A percentile compares a stretch with the other conserved stretches of the same genome.
phyloP scores from a whole-genome alignment of 2,888 invertebrate species.

The Nomada hirtipes region DNA sequence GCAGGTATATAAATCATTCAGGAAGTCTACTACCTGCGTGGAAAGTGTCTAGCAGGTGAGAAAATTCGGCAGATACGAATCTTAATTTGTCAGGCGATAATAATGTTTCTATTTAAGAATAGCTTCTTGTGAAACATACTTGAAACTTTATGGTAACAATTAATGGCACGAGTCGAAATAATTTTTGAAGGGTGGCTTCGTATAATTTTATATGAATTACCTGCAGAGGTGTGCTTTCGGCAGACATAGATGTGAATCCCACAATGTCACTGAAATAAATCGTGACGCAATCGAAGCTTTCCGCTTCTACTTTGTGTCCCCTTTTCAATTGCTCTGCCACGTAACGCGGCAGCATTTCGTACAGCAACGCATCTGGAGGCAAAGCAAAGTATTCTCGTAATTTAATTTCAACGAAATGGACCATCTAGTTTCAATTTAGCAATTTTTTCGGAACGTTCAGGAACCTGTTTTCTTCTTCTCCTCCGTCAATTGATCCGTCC shows the following conservation, averaged over 20 bases:
- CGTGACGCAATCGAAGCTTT: slow-evolving; percentile 95
- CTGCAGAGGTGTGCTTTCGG: slow-evolving; percentile 95
- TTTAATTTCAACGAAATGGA: too few species aligned
- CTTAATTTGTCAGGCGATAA: too few species aligned
- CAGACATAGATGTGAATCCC: slow-evolving; percentile 96
- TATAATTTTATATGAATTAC: slow-evolving; percentile 82
- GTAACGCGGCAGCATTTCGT: slow-evolving; percentile 94
- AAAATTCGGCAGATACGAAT: too few species aligned
- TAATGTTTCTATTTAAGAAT: too few species aligned
- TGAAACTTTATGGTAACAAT: not conserved
- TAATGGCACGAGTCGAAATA: too few species aligned
- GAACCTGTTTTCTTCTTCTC: slow-evolving; percentile 98
- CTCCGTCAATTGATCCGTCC: slow-evolving; percentile 96
- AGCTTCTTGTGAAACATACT: too few species aligned
- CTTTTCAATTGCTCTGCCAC: slow-evolving; percentile 97
- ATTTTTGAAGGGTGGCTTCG: not conserved
- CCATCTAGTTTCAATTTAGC: not conserved
- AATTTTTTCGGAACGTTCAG: not conserved
- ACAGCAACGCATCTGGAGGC: slow-evolving; percentile 90
- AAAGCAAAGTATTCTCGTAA: too few species aligned
- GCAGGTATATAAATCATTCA: slow-evolving; percentile 97
- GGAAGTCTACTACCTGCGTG: slow-evolving; percentile 94
- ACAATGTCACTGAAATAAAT: slow-evolving; percentile 98
- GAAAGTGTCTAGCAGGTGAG: slow-evolving; percentile 17
- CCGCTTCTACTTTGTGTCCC: slow-evolving; percentile 95